phyloP scores from a whole-genome alignment of 2,113 vertebrate genomes.

The Pantherophis guttatus region DNA sequence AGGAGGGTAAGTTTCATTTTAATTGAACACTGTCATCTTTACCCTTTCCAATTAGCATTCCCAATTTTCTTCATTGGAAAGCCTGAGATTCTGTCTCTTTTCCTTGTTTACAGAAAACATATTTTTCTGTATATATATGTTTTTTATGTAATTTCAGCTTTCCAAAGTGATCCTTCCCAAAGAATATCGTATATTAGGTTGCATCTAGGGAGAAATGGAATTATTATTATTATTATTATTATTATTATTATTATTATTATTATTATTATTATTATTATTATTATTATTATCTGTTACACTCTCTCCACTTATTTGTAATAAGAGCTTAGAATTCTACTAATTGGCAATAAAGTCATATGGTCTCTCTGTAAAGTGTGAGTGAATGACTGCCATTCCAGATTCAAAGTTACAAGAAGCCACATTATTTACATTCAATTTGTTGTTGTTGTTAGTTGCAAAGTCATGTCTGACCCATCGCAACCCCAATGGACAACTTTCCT shows the following conservation, averaged over 20 bases:
- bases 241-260: not conserved
- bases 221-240: not conserved
- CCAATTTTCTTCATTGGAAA: not conserved
- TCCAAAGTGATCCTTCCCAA: not conserved
- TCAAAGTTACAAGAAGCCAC: not conserved
- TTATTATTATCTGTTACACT: not conserved
- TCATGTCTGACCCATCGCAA: too few species aligned
- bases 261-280: too few species aligned
- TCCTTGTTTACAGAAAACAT: not conserved
- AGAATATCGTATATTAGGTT: not conserved
- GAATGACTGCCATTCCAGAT: not conserved
- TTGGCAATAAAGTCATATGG: not conserved
- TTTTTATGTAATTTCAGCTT: not conserved
- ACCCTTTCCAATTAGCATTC: too few species aligned
- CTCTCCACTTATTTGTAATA: not conserved
- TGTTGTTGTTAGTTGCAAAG: too few species aligned
- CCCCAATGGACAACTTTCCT: too few species aligned
- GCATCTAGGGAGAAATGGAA: not conserved
- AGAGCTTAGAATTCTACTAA: not conserved
- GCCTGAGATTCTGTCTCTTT: not conserved
- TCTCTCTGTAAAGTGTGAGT: not conserved
- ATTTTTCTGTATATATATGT: not conserved
- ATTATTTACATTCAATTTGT: not conserved
- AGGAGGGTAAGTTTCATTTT: constrained; percentile 64
- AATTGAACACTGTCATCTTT: not conserved